These are phyloP conservation scores for Canis aureus DNA, from an alignment of 2,113 vertebrate genomes.

Conservation along the genomic window DNA sequence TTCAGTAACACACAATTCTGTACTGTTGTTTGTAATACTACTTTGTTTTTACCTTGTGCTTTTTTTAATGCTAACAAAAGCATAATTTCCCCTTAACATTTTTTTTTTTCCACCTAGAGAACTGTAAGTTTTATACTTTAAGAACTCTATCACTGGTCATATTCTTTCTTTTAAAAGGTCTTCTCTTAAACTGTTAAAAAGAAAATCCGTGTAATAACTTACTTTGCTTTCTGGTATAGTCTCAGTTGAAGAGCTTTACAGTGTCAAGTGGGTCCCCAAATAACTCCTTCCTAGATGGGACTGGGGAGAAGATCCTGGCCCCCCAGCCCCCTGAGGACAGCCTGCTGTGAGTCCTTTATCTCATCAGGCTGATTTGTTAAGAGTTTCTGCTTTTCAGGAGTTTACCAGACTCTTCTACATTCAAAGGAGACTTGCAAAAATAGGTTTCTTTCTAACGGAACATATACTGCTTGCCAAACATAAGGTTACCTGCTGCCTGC, in stretches of 20 bases:
- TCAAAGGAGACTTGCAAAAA: background rate
- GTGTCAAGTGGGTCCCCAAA: background rate
- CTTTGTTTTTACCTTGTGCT: background rate
- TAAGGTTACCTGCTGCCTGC: background rate
- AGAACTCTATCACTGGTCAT: background rate
- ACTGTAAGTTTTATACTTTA: background rate
- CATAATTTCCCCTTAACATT: background rate
- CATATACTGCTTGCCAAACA: background rate
- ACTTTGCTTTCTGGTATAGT: background rate
- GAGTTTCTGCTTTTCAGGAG: background rate
- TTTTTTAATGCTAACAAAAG: background rate
- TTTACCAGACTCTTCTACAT: background rate
- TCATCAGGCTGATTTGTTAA: background rate
- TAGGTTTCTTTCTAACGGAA: background rate
- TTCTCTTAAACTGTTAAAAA: background rate
- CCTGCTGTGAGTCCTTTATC: background rate
- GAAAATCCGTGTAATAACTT: background rate
- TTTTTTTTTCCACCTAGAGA: background rate
- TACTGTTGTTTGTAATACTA: background rate
- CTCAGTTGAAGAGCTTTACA: background rate
- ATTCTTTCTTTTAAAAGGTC: slow-evolving; percentile 2
- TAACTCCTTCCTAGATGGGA: background rate
- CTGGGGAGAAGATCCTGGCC: too few relatives aligned
- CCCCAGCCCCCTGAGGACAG: too few relatives aligned
- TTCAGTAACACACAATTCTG: background rate